Base-by-base conservation (phyloP, 2,888 invertebrate species). In the Nysson spinosus region DNA sequence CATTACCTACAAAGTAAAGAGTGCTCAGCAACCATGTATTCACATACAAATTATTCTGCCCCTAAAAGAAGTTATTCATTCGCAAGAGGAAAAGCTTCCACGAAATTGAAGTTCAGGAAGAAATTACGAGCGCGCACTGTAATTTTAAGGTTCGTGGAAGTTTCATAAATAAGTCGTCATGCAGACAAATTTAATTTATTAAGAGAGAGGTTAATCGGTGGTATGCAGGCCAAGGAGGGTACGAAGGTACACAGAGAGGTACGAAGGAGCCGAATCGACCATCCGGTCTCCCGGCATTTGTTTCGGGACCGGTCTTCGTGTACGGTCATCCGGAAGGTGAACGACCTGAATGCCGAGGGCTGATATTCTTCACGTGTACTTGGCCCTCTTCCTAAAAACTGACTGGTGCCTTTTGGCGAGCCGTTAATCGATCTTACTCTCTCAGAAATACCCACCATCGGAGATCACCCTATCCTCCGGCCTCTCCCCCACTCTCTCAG, bases 301-400 rank as follows among this genome's bases (percentile, higher is more conserved):
- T 49, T 65, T 61, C 24, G 46, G 37, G 54, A 65, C 68, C 68
- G 61, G 68, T 68, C 68, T 40, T 44, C 30, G 39, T 16, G 16
- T 14, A 66, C 55, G 55, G 50, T 55, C 55, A 43, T 55, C 42
- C 55, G 60, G 51, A 60, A 65, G 68, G 65, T 68, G 60, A 68
- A 68, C 51, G 65, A 68, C 60, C 65, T 24, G 37, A n/a, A 46
- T 34, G 51, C 43, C 37, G 42, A 55, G 54, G 50, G 49, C 50
- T 42, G 40, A 11, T 26, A 44, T 42, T 43, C 46, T 30, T 50
- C 19, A 6, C 7, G 50, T 14, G 32, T 12, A 39, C 19, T 14
- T 30, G 28, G 22, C 19, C 20, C 51, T 17, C 28, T 32, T 35
- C 35, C 30, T 51, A 55, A 55, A 55, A 62, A 51, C 17, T 20